These are phyloP conservation scores for Marmota flaviventris DNA, from an alignment of 2,113 vertebrate genomes.

Conservation along the genomic window DNA sequence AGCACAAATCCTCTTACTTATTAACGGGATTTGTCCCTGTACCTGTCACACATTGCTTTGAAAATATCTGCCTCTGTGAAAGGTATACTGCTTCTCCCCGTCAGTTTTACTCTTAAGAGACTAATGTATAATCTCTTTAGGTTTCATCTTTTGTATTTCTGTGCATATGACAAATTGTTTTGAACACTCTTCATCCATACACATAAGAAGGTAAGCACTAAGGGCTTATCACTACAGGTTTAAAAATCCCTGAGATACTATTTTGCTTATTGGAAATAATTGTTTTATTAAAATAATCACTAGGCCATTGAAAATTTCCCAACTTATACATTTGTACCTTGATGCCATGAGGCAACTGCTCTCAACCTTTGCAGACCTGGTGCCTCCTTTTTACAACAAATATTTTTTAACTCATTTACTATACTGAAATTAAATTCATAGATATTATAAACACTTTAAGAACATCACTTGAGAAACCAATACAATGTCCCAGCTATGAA, in stretches of 20 bases:
- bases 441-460: slow-evolving; percentile 29
- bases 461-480: neutral
- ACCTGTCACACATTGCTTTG: slow-evolving; percentile 82
- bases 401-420: slow-evolving; percentile 47
- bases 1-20: slow-evolving; percentile 85
- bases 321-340: slow-evolving; percentile 48
- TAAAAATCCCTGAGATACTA: slow-evolving; percentile 61
- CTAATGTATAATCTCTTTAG: slow-evolving; percentile 79
- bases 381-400: slow-evolving; percentile 48
- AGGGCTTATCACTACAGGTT: slow-evolving; percentile 44
- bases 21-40: slow-evolving; percentile 85
- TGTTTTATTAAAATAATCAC: slow-evolving; percentile 64
- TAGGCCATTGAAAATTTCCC: slow-evolving; percentile 54
- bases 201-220: slow-evolving; percentile 67
- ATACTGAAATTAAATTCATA: slow-evolving; percentile 57
- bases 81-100: slow-evolving; percentile 74
- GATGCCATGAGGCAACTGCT: slow-evolving; percentile 3
- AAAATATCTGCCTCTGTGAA: slow-evolving; percentile 84
- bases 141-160: slow-evolving; percentile 83
- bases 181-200: slow-evolving; percentile 72
- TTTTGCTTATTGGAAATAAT: slow-evolving; percentile 76
- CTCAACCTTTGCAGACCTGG: slow-evolving; percentile 3
- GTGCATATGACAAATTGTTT: slow-evolving; percentile 84
- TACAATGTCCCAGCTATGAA: neutral
- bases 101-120: slow-evolving; percentile 80